Evolutionary conservation across 1,140 invertebrate species (phyloP).

Genomic region (Episyrphus balteatus): DNA sequence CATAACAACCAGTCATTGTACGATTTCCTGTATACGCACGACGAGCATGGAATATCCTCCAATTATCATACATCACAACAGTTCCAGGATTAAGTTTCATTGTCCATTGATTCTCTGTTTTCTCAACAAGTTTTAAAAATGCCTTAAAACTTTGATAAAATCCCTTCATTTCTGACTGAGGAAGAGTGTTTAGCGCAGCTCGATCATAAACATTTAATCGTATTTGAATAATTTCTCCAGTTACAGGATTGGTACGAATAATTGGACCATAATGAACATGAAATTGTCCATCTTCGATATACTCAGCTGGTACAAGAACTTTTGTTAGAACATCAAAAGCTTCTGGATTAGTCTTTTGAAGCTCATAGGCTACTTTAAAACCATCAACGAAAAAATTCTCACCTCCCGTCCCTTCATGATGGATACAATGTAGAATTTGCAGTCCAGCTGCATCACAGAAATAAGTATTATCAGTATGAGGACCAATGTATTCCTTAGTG

Average conservation of each 20-base stretch:
- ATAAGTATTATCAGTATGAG: conserved; percentile 60
- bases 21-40: conserved; percentile 49
- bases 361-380: conserved; percentile 47
- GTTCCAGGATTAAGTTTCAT: conserved; percentile 52
- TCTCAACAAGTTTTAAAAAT: conserved; percentile 44
- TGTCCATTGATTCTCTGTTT: conserved; percentile 41
- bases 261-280: conserved; percentile 42
- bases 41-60: conserved; percentile 60
- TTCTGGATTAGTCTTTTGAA: conserved; percentile 41
- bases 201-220: conserved; percentile 61
- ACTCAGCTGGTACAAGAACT: conserved; percentile 49
- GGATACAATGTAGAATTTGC: conserved; percentile 58
- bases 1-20: conserved; percentile 47
- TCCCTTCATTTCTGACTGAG: conserved; percentile 38
- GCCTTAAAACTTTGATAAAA: conserved; percentile 51
- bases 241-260: conserved; percentile 40
- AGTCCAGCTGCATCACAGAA: conserved; percentile 58
- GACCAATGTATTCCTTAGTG: conserved; percentile 40
- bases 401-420: conserved; percentile 48
- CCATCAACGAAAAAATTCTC: conserved; percentile 60
- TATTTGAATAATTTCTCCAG: conserved; percentile 42
- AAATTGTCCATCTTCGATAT: conserved; percentile 46
- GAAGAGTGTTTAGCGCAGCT: conserved; percentile 44
- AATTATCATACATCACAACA: conserved; percentile 64
- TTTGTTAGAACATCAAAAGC: conserved; percentile 46